Conservation (phyloP, 2,888 invertebrate species). For the Euplexia lucipara region DNA sequence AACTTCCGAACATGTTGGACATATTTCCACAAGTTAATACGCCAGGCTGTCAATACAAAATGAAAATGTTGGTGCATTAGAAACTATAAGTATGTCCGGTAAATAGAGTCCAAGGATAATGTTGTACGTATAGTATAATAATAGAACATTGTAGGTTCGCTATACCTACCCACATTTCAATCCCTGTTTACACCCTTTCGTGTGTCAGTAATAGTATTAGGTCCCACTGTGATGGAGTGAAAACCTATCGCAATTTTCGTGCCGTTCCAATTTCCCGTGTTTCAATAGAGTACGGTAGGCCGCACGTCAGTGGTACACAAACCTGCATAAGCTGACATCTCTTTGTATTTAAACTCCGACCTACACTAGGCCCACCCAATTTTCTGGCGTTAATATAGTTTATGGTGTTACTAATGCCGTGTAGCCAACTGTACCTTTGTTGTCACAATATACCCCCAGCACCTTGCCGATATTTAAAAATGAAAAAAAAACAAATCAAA, state of each 20-base stretch:
- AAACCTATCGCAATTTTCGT: slow-evolving; percentile 37
- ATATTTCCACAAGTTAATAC: slow-evolving; percentile 77
- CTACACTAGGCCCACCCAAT: no score
- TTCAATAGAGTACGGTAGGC: slow-evolving; percentile 15
- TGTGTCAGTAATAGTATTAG: slow-evolving; percentile 27
- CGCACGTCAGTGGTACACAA: no score
- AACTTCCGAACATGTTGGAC: slow-evolving; percentile 80
- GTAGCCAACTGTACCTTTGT: not conserved
- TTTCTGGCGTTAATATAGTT: no score
- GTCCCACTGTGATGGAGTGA: slow-evolving; percentile 31
- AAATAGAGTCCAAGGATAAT: no score
- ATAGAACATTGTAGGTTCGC: no score
- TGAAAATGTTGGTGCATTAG: slow-evolving; percentile 65
- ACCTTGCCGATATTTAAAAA: slow-evolving; percentile 3
- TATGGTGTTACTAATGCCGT: no score
- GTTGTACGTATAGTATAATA: no score
- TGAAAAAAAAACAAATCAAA: not conserved
- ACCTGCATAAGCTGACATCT: no score
- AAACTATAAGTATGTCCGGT: slow-evolving; percentile 13
- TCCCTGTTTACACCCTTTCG: slow-evolving; percentile 8
- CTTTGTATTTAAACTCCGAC: no score
- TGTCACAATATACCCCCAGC: slow-evolving; percentile 6
- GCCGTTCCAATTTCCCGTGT: slow-evolving; percentile 29
- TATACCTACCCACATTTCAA: not conserved
- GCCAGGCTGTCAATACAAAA: slow-evolving; percentile 74